Evolutionary conservation across 2,113 vertebrate species (phyloP).

Genomic region (Alexandromys fortis): DNA sequence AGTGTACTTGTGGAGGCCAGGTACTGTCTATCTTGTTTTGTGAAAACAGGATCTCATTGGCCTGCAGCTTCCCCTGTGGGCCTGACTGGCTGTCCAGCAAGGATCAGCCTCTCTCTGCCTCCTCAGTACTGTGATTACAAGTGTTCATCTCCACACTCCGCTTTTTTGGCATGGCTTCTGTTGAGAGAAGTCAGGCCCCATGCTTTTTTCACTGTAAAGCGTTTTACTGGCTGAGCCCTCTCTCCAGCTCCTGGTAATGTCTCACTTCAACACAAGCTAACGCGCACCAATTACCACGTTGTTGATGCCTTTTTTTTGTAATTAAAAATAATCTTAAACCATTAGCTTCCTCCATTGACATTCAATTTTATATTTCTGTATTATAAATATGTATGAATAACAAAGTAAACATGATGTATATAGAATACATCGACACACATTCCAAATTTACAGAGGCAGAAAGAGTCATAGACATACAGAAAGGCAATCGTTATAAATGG

Average conservation of each 20-base stretch:
- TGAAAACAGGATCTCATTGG: neutral
- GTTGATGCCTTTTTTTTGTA: neutral
- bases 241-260: neutral
- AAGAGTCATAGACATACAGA: neutral
- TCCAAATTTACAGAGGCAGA: neutral
- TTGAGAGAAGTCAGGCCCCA: neutral
- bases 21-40: neutral
- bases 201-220: neutral
- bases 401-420: neutral
- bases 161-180: neutral
- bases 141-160: neutral
- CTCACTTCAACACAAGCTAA: neutral
- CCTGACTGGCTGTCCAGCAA: neutral
- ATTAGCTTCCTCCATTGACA: neutral
- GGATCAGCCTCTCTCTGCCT: neutral
- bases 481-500: neutral
- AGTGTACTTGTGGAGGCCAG: neutral
- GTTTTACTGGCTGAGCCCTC: neutral
- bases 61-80: neutral
- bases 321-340: slow-evolving; percentile 33
- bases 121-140: neutral
- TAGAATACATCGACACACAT: neutral
- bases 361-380: neutral
- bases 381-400: neutral
- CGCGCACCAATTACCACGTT: neutral